Percentiles rank a stretch among this genome's conserved stretches.
phyloP scores from a whole-genome alignment of 2,113 vertebrate species.

The Lamprologus ornatipinnis region DNA sequence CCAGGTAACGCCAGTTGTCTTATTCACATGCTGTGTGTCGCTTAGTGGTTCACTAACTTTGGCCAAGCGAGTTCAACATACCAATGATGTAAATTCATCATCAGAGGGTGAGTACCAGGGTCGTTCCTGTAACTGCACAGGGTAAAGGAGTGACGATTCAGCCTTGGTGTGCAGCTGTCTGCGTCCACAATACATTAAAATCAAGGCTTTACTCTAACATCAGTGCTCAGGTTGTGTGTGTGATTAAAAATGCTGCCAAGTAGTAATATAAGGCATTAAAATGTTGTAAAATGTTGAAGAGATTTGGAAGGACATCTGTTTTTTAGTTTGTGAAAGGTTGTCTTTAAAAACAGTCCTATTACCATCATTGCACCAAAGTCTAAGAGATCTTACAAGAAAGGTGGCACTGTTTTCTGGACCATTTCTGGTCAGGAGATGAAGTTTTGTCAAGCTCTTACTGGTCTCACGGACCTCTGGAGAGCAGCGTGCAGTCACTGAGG shows the following conservation, averaged over 20 bases:
- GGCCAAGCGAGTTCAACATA: background rate
- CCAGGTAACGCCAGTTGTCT: background rate
- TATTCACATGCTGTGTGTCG: background rate
- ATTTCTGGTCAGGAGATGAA: background rate
- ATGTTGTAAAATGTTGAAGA: background rate
- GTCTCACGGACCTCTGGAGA: background rate
- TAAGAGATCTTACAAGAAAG: background rate
- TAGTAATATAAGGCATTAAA: background rate
- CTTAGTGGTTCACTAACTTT: background rate
- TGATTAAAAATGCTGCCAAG: background rate
- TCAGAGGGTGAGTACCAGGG: accelerated
- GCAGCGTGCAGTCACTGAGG: background rate
- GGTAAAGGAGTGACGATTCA: background rate
- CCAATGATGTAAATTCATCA: background rate
- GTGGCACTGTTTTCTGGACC: background rate
- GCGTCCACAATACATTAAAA: accelerated
- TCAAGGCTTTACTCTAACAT: background rate
- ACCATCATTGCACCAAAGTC: background rate
- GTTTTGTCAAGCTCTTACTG: background rate
- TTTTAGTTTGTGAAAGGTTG: background rate
- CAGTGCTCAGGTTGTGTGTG: background rate
- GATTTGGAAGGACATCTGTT: accelerated
- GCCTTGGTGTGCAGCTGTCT: background rate
- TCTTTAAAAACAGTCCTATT: background rate
- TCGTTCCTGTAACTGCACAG: background rate